These are phyloP conservation scores for Eutolmus rufibarbis DNA, from an alignment of 2,888 invertebrate species.

Conservation along the genomic window DNA sequence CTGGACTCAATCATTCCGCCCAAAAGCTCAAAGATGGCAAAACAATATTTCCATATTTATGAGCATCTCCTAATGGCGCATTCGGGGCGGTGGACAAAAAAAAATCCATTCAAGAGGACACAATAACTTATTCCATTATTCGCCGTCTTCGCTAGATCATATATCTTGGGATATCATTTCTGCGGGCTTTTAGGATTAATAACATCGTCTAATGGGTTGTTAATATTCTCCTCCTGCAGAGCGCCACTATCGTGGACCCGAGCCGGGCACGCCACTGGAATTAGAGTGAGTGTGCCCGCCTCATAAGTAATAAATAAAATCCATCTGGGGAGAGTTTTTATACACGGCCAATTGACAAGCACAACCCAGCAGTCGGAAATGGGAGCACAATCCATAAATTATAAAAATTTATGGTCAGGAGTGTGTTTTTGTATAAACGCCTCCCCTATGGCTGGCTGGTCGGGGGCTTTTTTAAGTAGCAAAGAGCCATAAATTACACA, in stretches of 20 bases:
- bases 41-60: conserved; percentile 34
- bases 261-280: neutral
- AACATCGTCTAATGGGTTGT: conserved; percentile 37
- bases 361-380: conserved; percentile 22
- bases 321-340: conserved; percentile 21
- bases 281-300: conserved; percentile 6
- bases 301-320: conserved; percentile 36
- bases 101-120: conserved; percentile 7
- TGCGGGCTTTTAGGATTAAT: conserved; percentile 35
- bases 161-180: conserved; percentile 33
- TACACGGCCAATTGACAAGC: conserved; percentile 28
- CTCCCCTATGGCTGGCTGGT: neutral
- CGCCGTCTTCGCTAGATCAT: neutral
- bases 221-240: conserved; percentile 25
- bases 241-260: neutral
- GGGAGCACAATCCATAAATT: conserved; percentile 32
- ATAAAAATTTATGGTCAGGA: conserved; percentile 35
- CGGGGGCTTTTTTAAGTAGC: conserved; percentile 28
- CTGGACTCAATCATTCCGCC: neutral
- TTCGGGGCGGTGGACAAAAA: neutral
- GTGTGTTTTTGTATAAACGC: neutral
- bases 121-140: conserved; percentile 34
- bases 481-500: conserved; percentile 38
- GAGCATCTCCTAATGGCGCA: conserved; percentile 11
- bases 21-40: conserved; percentile 16